Percentiles rank a stretch among this genome's conserved stretches.
Evolutionary conservation across 2,888 invertebrate species (phyloP).

Genomic region (Nymphalis polychloros): DNA sequence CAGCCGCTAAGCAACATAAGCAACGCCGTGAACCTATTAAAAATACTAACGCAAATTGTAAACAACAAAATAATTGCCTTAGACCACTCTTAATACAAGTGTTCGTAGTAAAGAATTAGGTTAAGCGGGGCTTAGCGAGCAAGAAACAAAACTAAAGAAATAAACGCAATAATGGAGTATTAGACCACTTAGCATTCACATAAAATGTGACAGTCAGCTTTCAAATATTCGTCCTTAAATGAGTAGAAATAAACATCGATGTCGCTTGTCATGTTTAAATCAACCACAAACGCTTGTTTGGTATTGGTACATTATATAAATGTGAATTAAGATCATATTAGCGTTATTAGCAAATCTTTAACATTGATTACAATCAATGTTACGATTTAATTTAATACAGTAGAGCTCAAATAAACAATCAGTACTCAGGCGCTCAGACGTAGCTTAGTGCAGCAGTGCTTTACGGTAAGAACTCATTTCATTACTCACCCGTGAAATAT

Average conservation of each 20-base stretch:
- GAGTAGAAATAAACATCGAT: not conserved
- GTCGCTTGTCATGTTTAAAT: not conserved
- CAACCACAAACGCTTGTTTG: not conserved
- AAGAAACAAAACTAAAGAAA: conserved; percentile 11
- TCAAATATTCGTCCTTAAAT: not conserved
- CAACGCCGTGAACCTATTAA: not conserved
- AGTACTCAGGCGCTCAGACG: too few relatives aligned
- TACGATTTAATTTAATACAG: not conserved
- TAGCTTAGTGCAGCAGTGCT: too few relatives aligned
- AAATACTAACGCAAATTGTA: not conserved
- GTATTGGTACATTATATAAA: not conserved
- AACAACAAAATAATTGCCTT: conserved; percentile 2
- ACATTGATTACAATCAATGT: not conserved
- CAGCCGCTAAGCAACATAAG: not conserved
- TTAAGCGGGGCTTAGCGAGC: conserved; percentile 5
- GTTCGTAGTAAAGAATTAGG: conserved; percentile 5
- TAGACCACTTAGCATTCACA: not conserved
- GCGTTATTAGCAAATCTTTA: not conserved
- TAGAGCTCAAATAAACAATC: too few relatives aligned
- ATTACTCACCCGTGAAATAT: too few relatives aligned
- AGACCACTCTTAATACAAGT: not conserved
- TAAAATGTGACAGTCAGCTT: not conserved
- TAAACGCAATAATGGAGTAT: conserved; percentile 5
- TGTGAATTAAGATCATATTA: not conserved
- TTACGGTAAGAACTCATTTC: too few relatives aligned